Percentiles rank a stretch among this genome's conserved stretches.
These are phyloP conservation scores for Erethizon dorsatum DNA, from an alignment of 2,797 vertebrate genomes.

Conservation along the genomic window DNA sequence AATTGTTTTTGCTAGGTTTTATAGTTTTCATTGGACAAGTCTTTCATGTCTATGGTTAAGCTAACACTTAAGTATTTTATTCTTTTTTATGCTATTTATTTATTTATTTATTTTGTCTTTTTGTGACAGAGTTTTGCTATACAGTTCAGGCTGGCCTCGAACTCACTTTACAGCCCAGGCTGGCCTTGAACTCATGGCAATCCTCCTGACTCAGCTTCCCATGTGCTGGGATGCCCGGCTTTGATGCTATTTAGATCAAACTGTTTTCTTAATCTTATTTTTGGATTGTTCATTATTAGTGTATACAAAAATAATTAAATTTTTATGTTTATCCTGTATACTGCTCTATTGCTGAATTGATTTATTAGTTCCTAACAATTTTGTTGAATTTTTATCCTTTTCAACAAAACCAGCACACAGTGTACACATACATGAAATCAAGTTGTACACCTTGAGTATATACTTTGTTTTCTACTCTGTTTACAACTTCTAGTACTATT, in stretches of 20 bases:
- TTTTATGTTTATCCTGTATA: not conserved
- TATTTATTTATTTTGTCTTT: not conserved
- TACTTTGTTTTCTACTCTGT: not conserved
- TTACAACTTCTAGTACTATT: not conserved
- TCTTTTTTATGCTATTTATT: not conserved
- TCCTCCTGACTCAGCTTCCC: not conserved
- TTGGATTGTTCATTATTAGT: not conserved
- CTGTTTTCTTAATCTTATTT: not conserved
- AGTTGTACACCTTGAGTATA: not conserved
- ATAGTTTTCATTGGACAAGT: not conserved
- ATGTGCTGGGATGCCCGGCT: not conserved
- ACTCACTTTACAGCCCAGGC: too few species aligned
- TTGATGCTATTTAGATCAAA: not conserved
- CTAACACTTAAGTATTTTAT: not conserved
- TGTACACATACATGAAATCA: not conserved
- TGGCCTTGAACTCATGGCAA: too few species aligned
- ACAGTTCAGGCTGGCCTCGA: not conserved
- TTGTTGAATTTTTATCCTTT: not conserved
- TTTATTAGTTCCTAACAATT: not conserved
- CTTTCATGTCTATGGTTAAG: not conserved
- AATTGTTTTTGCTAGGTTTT: not conserved
- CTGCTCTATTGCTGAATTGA: not conserved
- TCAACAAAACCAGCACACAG: not conserved
- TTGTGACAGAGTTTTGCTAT: not conserved
- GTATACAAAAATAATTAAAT: not conserved